Base-by-base conservation (phyloP, 2,888 invertebrate species). In the Escarpia spicata region DNA sequence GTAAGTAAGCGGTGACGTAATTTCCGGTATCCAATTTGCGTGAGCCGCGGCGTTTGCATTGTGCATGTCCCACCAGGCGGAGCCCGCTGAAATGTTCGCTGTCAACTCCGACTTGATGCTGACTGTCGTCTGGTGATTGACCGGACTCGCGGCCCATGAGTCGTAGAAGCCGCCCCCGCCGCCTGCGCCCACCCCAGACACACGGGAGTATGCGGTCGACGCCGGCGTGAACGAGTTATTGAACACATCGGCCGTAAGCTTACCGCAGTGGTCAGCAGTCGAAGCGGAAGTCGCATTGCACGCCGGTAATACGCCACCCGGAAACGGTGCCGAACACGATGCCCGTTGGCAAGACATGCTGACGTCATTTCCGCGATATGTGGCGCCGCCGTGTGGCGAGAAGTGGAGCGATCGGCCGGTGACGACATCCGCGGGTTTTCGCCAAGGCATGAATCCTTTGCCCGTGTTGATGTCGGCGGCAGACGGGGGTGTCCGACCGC, bases 61-160 rank as follows among this genome's bases (percentile, higher is more conserved):
- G 94, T 98, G 97, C 94, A 98, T 98, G 96, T 98, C 98, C 98
- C 98, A 99, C 98, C 98, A 98, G 91, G 97, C 95, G 75, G 96
- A 94, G 92, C 94, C 95, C 75, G 94, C 93, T 94, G 52, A 97
- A 96, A 94, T 98, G n/a, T 95, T 97, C 12, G 95, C 92, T 12
- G 95, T 92, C 96, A 98, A 98, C 94, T 98, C 98, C 26, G 98
- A 97, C 97, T 99, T 99, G 93, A 98, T 97, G 92, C 45, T 89
- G 43, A 90, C 43, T 19, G 91, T 60, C n/a, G 52, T 43, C 58
- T 92, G 91, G 75, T 92, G 92, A 26, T 92, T 91, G 92, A 92
- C 92, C 75, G 58, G 43, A 31, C 43, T 19, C 43, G 91, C 37
- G 45, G 92, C 43, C 90, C 52, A 45, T 43, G 90, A 10, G 58